Evolutionary conservation across 1,140 invertebrate species (phyloP), one percentile per base, ranked within the genome.

Genomic region (Drosophila tristis): DNA sequence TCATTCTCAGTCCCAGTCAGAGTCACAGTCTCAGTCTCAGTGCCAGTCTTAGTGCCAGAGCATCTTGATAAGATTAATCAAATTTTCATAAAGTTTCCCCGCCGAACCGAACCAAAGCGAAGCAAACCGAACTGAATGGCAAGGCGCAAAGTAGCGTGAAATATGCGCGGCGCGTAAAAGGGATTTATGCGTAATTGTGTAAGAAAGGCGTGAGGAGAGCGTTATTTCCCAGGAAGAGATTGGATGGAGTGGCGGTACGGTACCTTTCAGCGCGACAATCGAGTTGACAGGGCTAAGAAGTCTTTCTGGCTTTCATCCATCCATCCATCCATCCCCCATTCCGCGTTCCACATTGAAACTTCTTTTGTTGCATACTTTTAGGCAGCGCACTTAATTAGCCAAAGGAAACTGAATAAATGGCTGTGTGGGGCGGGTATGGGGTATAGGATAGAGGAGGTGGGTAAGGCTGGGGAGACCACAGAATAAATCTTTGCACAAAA

Each of bases 11-110:
- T 11, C 35, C 0, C 11, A 39, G 35, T 11, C 11, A 4, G 3
- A 39, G 35, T 13, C 35, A 1, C 9, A 9, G 8, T 9, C 31
- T 35, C 35, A 39, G 35, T 29, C 5, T n/a, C n/a, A n/a, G n/a
- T n/a, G n/a, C 6, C 26, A 29, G 26, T 39, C 35, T 39, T 39
- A 39, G 35, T 39, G 35, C 35, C 35, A 23, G 20, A 72, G 73
- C 76, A 91, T 91, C 89, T 91, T 91, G 89, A 91, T 91, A 85
- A 91, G 89, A 91, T 91, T 91, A 91, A 91, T 91, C 89, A 91
- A 91, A 91, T 91, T 90, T 91, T 91, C 89, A 90, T 78, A 84
- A 84, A 89, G 74, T 84, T 70, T 82, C 65, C 56, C 48, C 16
- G 67, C 26, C 45, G 54, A 39, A 39, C 11, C 66, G 59, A 43